phyloP scores from a whole-genome alignment of 2,888 invertebrate genomes.

The Bibio marci region DNA sequence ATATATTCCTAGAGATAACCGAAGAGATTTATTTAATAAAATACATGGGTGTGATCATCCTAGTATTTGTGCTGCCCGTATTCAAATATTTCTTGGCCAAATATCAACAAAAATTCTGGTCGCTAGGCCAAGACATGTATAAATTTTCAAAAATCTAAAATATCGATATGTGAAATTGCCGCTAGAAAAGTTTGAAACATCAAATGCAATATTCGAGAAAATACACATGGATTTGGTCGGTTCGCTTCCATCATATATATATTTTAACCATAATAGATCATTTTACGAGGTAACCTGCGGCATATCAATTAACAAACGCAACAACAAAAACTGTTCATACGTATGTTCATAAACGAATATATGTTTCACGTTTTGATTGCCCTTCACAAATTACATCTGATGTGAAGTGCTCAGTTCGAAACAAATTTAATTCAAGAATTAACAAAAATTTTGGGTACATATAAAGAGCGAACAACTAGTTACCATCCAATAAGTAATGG shows the following conservation, averaged over 20 bases:
- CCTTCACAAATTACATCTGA: no score
- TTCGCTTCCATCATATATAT: not conserved
- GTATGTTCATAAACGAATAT: no score
- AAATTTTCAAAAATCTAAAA: not conserved
- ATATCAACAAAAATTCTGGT: not conserved
- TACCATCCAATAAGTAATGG: slow-evolving; percentile 9
- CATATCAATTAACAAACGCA: not conserved
- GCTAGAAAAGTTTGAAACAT: no score
- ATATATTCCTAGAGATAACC: not conserved
- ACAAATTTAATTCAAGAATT: slow-evolving; percentile 7
- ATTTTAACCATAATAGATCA: not conserved
- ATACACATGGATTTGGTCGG: not conserved
- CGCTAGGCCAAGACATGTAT: not conserved
- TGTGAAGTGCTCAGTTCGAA: slow-evolving; percentile 2
- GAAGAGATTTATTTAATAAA: not conserved
- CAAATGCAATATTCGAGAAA: not conserved
- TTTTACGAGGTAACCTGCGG: not conserved
- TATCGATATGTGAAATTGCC: no score
- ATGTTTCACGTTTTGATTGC: no score
- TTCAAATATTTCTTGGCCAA: not conserved
- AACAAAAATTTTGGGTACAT: slow-evolving; percentile 1
- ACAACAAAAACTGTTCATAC: no score
- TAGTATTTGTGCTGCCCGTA: not conserved
- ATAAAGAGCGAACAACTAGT: slow-evolving; percentile 5
- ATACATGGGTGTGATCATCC: not conserved